Percentiles rank a stretch among this genome's conserved stretches.
Evolutionary conservation across 2,797 vertebrate species (phyloP).

Genomic region (Pampus argenteus): DNA sequence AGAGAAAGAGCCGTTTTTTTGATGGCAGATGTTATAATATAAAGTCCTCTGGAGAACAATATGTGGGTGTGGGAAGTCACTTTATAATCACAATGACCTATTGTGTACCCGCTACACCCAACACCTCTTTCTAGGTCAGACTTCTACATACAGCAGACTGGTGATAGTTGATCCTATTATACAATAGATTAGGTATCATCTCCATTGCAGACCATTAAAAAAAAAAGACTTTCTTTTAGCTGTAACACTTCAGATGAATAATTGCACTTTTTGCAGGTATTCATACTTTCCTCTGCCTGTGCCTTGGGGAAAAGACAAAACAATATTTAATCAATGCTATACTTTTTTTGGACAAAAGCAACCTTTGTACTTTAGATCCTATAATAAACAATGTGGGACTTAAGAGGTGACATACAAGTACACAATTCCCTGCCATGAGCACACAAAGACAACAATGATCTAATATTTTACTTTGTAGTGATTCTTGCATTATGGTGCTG

Average conservation of each 20-base stretch:
- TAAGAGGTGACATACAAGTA: constrained; percentile 12
- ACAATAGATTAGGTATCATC: neutral
- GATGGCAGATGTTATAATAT: neutral
- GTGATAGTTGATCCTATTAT: neutral
- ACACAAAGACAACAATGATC: constrained; percentile 28
- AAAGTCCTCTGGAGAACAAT: neutral
- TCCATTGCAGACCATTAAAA: constrained; percentile 6
- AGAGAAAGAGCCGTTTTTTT: neutral
- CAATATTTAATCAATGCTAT: constrained; percentile 31
- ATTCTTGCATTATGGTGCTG: constrained; percentile 26
- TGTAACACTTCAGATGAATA: constrained; percentile 32
- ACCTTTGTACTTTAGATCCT: constrained; percentile 40
- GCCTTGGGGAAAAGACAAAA: constrained; percentile 29
- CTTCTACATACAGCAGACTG: neutral
- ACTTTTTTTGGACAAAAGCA: constrained; percentile 45
- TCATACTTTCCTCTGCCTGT: constrained; percentile 26
- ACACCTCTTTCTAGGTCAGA: constrained; percentile 17
- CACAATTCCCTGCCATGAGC: constrained; percentile 22
- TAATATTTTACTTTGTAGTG: constrained; percentile 43
- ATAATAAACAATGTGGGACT: constrained; percentile 54
- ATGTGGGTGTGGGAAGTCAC: neutral
- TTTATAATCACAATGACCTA: constrained; percentile 26
- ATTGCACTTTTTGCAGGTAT: constrained; percentile 17
- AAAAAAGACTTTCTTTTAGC: constrained; percentile 6
- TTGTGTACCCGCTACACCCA: neutral